These are phyloP conservation scores for Junonia oenone DNA, from an alignment of 2,888 invertebrate genomes.

Conservation along the genomic window DNA sequence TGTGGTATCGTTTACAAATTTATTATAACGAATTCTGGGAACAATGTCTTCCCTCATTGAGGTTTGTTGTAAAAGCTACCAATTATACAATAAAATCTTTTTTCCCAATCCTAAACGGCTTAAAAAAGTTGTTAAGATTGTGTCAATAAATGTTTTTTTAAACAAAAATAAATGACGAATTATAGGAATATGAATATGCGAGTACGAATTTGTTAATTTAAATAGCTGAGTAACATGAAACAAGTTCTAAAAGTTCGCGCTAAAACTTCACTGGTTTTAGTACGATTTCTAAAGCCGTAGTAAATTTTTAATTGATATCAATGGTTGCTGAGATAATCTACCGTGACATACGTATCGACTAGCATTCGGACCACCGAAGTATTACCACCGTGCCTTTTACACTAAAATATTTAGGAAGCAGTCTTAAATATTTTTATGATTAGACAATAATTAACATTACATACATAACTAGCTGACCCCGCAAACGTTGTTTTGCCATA, in stretches of 20 bases:
- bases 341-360: neutral
- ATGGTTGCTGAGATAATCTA: neutral
- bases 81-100: conserved; percentile 59
- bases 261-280: neutral
- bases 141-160: neutral
- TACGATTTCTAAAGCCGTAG: neutral
- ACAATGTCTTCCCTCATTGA: conserved; percentile 58
- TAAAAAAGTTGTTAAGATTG: neutral
- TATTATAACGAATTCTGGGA: conserved; percentile 65
- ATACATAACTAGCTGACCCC: no score
- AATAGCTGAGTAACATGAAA: no score
- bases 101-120: conserved; percentile 30
- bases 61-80: conserved; percentile 53
- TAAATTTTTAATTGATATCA: neutral
- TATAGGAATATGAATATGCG: no score
- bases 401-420: no score
- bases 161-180: neutral
- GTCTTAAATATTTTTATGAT: no score
- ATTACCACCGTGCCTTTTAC: neutral
- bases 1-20: conserved; percentile 74
- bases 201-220: no score
- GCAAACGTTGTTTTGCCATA: no score
- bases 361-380: neutral
- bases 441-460: no score
- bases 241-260: no score